Percentiles rank a stretch among this genome's conserved stretches.
phyloP scores from a whole-genome alignment of 2,888 invertebrate genomes.

The Hylaea fasciaria region DNA sequence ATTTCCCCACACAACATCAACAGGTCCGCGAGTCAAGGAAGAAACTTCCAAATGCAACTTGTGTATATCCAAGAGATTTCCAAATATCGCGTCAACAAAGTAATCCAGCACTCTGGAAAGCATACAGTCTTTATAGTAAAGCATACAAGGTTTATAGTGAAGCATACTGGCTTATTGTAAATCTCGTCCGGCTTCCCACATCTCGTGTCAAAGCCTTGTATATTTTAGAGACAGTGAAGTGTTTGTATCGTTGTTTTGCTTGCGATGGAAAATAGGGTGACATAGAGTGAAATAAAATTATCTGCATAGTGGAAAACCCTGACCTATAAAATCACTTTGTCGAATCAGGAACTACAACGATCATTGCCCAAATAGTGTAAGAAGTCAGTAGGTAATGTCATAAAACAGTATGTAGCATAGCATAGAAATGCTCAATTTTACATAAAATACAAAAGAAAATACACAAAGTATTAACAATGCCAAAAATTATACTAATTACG shows the following conservation, averaged over 20 bases:
- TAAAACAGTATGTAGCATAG: no score
- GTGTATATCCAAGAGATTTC: slow-evolving; percentile 29
- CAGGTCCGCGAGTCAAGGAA: slow-evolving; percentile 23
- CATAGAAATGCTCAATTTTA: no score
- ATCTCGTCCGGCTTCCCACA: slow-evolving; percentile 31
- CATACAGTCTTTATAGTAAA: slow-evolving; percentile 35
- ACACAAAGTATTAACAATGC: no score
- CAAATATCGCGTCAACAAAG: slow-evolving; percentile 38
- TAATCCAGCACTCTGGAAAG: slow-evolving; percentile 38
- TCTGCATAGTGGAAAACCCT: no score
- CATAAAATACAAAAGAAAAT: no score
- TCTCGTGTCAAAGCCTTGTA: slow-evolving; percentile 20
- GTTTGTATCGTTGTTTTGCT: slow-evolving; percentile 6
- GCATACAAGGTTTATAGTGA: slow-evolving; percentile 19
- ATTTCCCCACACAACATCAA: slow-evolving; percentile 20
- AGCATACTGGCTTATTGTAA: slow-evolving; percentile 30
- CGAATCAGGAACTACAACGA: no score
- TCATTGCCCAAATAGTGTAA: no score
- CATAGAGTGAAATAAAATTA: background rate
- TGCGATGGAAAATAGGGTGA: background rate
- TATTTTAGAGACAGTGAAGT: slow-evolving; percentile 18
- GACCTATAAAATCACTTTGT: no score
- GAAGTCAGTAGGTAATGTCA: no score
- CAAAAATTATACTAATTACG: no score
- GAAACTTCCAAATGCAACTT: slow-evolving; percentile 10